A percentile compares a stretch with the other conserved stretches of the same genome.
phyloP scores from a whole-genome alignment of 2,113 vertebrate genomes.

The Arothron firmamentum region DNA sequence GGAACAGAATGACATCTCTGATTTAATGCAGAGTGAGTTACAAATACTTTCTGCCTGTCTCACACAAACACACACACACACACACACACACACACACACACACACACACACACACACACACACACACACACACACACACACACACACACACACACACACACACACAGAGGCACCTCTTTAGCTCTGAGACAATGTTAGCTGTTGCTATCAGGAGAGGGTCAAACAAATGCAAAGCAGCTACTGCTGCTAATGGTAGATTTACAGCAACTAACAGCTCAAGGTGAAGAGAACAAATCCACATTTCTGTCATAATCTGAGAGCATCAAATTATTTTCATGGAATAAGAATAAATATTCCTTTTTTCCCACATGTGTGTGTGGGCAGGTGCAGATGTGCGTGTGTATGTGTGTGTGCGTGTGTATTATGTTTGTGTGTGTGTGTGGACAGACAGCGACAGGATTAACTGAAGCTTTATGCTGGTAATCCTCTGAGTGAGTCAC shows the following conservation, averaged over 20 bases:
- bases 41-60: conserved; percentile 10
- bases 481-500: conserved; percentile 45
- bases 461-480: conserved; percentile 6
- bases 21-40: conserved; percentile 40
- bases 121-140: neutral
- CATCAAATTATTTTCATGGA: too few relatives aligned
- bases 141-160: neutral
- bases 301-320: too few relatives aligned
- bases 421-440: neutral
- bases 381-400: too few relatives aligned
- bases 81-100: neutral
- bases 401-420: neutral
- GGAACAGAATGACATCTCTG: conserved; percentile 24
- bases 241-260: neutral
- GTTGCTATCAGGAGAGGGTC: neutral
- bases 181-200: neutral
- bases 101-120: neutral
- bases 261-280: neutral
- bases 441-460: neutral
- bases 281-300: too few relatives aligned
- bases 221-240: conserved; percentile 13
- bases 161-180: neutral
- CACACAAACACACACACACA: neutral
- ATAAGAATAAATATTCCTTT: too few relatives aligned
- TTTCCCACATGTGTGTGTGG: too few relatives aligned